A percentile compares a stretch with the other conserved stretches of the same genome.
Evolutionary conservation across 2,797 vertebrate species (phyloP).

Genomic region (Micromesistius poutassou): DNA sequence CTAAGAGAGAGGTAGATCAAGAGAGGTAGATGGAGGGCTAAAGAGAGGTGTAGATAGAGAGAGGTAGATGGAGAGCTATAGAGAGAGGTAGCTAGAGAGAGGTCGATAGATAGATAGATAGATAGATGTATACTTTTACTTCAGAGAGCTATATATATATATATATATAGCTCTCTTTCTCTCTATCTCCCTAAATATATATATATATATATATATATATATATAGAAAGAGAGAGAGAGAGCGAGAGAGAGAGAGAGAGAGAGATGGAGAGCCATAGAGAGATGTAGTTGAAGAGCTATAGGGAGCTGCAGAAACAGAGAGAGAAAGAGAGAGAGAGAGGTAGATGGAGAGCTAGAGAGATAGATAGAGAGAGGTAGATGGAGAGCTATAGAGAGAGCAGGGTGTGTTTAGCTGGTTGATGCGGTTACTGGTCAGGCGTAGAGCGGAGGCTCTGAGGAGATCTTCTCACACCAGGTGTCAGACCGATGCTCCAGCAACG

Average conservation of each 20-base stretch:
- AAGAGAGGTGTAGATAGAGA: slow-evolving; percentile 18
- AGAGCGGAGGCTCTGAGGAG: slow-evolving; percentile 70
- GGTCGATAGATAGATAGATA: too few species aligned
- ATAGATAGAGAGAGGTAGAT: too few species aligned
- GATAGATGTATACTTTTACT: too few species aligned
- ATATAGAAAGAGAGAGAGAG: background rate
- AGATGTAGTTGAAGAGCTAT: too few species aligned
- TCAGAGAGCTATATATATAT: background rate
- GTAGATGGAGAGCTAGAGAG: background rate
- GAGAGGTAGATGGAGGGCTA: background rate
- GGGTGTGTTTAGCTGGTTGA: slow-evolving; percentile 69
- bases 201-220: background rate
- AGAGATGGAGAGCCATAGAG: too few species aligned
- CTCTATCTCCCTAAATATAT: too few species aligned
- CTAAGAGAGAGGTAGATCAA: background rate
- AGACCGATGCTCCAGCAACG: slow-evolving; percentile 49
- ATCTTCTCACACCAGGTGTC: slow-evolving; percentile 69
- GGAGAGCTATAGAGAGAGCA: slow-evolving; percentile 19
- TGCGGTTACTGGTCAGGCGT: slow-evolving; percentile 67
- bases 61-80: background rate
- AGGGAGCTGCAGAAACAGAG: background rate
- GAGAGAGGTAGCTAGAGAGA: slow-evolving; percentile 6
- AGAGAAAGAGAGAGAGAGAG: background rate
- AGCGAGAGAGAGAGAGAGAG: background rate
- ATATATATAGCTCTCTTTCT: too few species aligned